phyloP scores from a whole-genome alignment of 2,113 vertebrate species.

The Paralichthys olivaceus region DNA sequence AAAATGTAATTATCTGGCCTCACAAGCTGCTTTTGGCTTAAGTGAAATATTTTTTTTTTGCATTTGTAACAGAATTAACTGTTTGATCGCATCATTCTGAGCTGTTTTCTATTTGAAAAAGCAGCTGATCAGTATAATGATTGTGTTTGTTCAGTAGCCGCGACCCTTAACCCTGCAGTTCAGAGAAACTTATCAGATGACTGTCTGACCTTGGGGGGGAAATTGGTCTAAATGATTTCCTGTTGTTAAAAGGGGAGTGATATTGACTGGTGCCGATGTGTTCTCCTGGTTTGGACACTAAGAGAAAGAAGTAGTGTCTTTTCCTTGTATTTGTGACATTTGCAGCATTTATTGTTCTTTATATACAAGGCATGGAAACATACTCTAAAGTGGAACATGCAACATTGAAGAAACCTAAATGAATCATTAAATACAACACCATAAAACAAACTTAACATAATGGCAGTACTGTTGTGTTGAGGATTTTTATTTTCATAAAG shows the following conservation, averaged over 20 bases:
- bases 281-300: conserved; percentile 43
- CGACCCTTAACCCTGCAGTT: conserved; percentile 82
- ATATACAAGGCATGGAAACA: conserved; percentile 5
- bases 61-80: conserved; percentile 31
- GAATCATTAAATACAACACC: background rate
- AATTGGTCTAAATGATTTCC: conserved; percentile 90
- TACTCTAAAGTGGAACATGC: background rate
- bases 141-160: conserved; percentile 82
- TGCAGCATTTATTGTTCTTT: conserved; percentile 15
- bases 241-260: conserved; percentile 85
- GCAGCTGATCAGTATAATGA: conserved; percentile 69
- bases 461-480: background rate
- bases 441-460: background rate
- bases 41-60: conserved; percentile 22
- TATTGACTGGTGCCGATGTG: conserved; percentile 77
- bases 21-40: background rate
- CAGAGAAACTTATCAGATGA: conserved; percentile 87
- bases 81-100: conserved; percentile 40
- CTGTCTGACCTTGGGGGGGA: conserved; percentile 87
- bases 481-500: conserved; percentile 20
- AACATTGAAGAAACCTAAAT: background rate
- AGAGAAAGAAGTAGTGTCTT: conserved; percentile 11
- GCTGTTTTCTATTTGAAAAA: conserved; percentile 50
- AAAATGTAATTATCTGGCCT: background rate
- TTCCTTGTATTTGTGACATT: conserved; percentile 17